Percentiles rank a stretch among this genome's conserved stretches.
phyloP scores from a whole-genome alignment of 2,797 vertebrate genomes.

The Heliangelus exortis region DNA sequence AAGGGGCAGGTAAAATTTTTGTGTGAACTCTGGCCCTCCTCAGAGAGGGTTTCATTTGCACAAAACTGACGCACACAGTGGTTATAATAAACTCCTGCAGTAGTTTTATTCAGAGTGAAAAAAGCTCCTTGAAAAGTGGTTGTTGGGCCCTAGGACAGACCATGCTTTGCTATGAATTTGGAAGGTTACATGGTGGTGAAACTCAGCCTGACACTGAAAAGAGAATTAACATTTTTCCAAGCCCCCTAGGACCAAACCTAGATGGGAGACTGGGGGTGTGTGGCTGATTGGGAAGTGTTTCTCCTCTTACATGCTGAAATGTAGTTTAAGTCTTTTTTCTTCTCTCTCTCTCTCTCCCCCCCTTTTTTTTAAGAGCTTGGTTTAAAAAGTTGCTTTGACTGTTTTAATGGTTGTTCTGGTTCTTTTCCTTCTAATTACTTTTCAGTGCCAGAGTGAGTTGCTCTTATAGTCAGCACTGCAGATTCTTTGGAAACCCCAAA shows the following conservation, averaged over 20 bases:
- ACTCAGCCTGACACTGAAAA: not conserved
- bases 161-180: not conserved
- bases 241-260: not conserved
- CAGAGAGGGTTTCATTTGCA: not conserved
- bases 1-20: not conserved
- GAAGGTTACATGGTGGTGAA: not conserved
- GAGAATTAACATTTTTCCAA: not conserved
- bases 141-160: not conserved
- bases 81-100: not conserved
- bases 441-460: not conserved
- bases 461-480: not conserved
- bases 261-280: not conserved
- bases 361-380: not conserved
- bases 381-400: conserved; percentile 33
- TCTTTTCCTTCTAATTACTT: conserved; percentile 62
- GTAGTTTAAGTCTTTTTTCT: not conserved
- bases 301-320: not conserved
- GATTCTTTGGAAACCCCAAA: conserved; percentile 21
- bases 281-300: not conserved
- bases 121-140: not conserved
- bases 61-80: not conserved
- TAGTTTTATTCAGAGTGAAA: not conserved
- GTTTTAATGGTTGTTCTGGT: conserved; percentile 52
- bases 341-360: too few relatives aligned
- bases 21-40: not conserved